phyloP scores from a whole-genome alignment of 1,140 invertebrate genomes.

The Antheraea mylitta region DNA sequence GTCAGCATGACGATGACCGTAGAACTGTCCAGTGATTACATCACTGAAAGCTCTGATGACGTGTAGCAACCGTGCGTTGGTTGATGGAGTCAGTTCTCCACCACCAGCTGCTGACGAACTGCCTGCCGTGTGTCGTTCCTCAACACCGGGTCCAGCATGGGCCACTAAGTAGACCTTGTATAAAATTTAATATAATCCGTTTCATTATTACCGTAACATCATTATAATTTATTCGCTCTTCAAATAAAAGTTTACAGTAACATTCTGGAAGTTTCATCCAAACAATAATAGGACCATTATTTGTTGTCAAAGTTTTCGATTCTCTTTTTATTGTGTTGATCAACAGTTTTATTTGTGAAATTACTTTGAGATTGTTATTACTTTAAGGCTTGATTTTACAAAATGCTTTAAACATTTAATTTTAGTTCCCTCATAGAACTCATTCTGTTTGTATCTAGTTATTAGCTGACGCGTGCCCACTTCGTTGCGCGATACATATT shows the following conservation, averaged over 20 bases:
- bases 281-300: not conserved
- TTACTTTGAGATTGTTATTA: too few species aligned
- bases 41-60: conserved; percentile 87
- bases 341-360: too few species aligned
- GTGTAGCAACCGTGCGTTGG: conserved; percentile 85
- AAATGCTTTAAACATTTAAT: too few species aligned
- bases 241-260: not conserved
- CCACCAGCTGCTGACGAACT: conserved; percentile 90
- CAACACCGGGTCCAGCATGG: conserved; percentile 93
- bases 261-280: too few species aligned
- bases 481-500: too few species aligned
- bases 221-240: too few species aligned
- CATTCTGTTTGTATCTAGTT: too few species aligned
- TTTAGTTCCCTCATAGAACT: too few species aligned
- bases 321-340: too few species aligned
- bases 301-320: not conserved
- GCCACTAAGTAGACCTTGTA: conserved; percentile 92
- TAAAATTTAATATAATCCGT: not conserved
- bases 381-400: too few species aligned
- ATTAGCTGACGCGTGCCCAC: too few species aligned
- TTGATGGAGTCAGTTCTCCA: conserved; percentile 82
- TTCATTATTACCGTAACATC: too few species aligned
- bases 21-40: conserved; percentile 95
- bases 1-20: conserved; percentile 94
- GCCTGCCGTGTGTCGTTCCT: conserved; percentile 93